A percentile compares a stretch with the other conserved stretches of the same genome.
phyloP scores from a whole-genome alignment of 2,113 vertebrate genomes.

The Oceanodroma tethys region DNA sequence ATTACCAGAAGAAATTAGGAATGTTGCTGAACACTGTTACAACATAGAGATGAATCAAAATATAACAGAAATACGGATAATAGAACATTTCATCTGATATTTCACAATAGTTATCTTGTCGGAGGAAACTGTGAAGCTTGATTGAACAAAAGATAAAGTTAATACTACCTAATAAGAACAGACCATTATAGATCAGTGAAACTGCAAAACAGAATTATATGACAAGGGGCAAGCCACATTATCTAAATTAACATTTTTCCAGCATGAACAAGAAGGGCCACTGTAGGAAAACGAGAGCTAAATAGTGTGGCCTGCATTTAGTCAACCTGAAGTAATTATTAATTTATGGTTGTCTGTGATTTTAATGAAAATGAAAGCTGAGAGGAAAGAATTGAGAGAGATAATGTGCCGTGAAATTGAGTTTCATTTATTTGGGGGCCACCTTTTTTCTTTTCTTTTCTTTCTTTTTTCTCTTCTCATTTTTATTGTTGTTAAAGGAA shows the following conservation, averaged over 20 bases:
- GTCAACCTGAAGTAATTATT: constrained; percentile 99
- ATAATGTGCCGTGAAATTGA: constrained; percentile 99
- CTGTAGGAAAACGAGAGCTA: constrained; percentile 83
- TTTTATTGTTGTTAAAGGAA: constrained; percentile 62
- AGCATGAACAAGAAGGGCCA: constrained; percentile 93
- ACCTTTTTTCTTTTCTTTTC: constrained; percentile 82
- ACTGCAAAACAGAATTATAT: constrained; percentile 93
- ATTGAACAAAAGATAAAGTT: constrained; percentile 93
- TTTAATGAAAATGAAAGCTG: constrained; percentile 99
- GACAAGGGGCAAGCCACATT: constrained; percentile 94
- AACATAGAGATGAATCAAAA: constrained; percentile 44
- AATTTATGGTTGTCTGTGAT: constrained; percentile 99
- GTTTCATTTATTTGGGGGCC: constrained; percentile 96
- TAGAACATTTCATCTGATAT: constrained; percentile 61
- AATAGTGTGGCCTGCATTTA: constrained; percentile 91
- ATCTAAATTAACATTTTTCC: constrained; percentile 99
- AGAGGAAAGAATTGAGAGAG: constrained; percentile 97
- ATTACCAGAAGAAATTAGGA: constrained; percentile 39
- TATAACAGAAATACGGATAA: constrained; percentile 58
- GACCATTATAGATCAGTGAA: constrained; percentile 97
- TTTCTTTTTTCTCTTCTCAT: constrained; percentile 24
- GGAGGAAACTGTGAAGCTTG: constrained; percentile 82
- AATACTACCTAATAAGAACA: constrained; percentile 97
- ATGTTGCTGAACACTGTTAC: constrained; percentile 49
- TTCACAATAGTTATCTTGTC: constrained; percentile 73